Evolutionary conservation across 2,797 vertebrate genomes (phyloP).

Genomic region (Poecilia picta): DNA sequence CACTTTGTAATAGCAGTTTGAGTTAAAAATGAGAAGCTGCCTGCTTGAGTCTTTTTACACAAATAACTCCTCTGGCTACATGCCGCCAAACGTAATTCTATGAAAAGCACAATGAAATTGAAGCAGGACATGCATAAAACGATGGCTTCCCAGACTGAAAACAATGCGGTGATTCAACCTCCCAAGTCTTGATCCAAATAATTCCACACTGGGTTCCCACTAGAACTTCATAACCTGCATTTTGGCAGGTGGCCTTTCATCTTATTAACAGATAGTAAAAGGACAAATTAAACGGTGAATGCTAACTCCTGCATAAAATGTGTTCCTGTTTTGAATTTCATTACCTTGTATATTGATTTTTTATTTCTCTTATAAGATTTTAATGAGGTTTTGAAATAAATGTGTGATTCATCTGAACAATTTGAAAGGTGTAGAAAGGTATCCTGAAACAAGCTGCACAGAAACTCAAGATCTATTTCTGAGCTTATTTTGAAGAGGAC

Average conservation of each 20-base stretch:
- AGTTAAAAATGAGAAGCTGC: constrained; percentile 13
- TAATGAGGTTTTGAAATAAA: constrained; percentile 26
- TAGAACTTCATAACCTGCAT: constrained; percentile 48
- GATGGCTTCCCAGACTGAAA: constrained; percentile 59
- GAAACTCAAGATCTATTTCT: constrained; percentile 53
- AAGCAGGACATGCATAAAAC: constrained; percentile 42
- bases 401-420: constrained; percentile 20
- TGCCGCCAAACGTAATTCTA: constrained; percentile 16
- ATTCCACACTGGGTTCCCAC: constrained; percentile 51
- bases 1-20: constrained; percentile 9
- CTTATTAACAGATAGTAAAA: constrained; percentile 33
- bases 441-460: constrained; percentile 34
- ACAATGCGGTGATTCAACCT: constrained; percentile 29
- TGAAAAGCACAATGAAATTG: constrained; percentile 20
- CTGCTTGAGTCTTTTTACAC: neutral
- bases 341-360: neutral
- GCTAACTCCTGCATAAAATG: constrained; percentile 19
- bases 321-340: constrained; percentile 8
- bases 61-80: constrained; percentile 5
- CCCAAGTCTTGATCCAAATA: constrained; percentile 43
- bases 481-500: constrained; percentile 32
- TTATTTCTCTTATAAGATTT: constrained; percentile 8
- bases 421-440: constrained; percentile 29
- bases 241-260: constrained; percentile 36
- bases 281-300: constrained; percentile 23